Base-by-base conservation (phyloP, 2,113 vertebrate genomes). In the Limanda limanda region DNA sequence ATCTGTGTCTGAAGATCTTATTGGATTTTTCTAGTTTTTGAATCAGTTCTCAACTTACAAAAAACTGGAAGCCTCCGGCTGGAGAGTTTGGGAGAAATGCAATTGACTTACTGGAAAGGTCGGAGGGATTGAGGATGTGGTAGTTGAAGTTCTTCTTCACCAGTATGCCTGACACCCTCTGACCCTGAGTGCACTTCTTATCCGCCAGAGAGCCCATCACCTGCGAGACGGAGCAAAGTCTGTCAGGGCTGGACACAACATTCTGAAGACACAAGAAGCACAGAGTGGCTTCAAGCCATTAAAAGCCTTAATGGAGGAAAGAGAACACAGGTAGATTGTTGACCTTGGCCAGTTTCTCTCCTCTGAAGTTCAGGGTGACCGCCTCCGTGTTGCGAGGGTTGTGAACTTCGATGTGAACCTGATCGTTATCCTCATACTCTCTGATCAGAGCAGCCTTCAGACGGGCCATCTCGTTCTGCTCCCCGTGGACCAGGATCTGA, bases 131-230 rank as follows among this genome's bases (percentile, higher is more conserved):
- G 84, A 99, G 97, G 80, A 99, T 99, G 87, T 99, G 98, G 84
- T 99, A 99, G 87, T 97, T 99, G 89, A 99, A 99, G 93, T 99
- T 99, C 86, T 97, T 96, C 82, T 99, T 99, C 81, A 99, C 98
- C 25, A 99, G 93, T 75, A 99, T 99, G 55, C 98, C 98, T 18
- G 98, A 99, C 79, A 99, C 96, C 64, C 97, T 95, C 85, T 99
- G 96, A 74, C 96, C 96, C 89, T 99, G 98, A 45, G 92, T 92
- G 86, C 96, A 96, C 84, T 97, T 98, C 90, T 96, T 97, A 93
- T 99, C 97, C 73, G 97, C 98, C 86, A 99, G 94, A 76, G 92
- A 97, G 14, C 98, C 98, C 98, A 99, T 99, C 76, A 99, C 98
- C 98, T 98, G 76, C 45, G 63, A 65, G 27, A 5, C 42, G 12